Evolutionary conservation across 1,140 invertebrate genomes (phyloP).

Genomic region (Macrosteles quadrilineatus): DNA sequence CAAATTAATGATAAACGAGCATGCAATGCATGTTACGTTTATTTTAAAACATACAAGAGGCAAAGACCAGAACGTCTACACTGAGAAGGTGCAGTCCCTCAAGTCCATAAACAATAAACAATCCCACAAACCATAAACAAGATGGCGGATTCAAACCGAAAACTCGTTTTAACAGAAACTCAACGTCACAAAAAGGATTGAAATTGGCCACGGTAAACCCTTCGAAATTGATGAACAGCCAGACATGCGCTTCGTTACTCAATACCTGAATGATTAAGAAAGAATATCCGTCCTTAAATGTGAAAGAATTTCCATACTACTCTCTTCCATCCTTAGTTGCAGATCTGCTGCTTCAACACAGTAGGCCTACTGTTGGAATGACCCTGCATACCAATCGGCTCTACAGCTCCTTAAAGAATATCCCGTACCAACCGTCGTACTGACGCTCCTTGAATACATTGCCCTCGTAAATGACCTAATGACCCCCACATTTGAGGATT

Average conservation of each 20-base stretch:
- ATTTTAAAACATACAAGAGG: no score
- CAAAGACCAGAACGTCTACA: no score
- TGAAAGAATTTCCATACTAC: neutral
- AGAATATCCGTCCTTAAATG: neutral
- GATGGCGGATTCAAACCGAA: neutral
- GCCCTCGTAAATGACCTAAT: neutral
- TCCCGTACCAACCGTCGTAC: neutral
- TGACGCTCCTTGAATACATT: neutral
- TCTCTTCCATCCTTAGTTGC: neutral
- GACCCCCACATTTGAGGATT: neutral
- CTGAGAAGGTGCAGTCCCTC: no score
- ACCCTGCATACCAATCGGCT: neutral
- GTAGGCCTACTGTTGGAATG: neutral
- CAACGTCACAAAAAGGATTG: neutral
- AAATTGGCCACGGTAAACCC: no score
- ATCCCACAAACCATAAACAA: no score
- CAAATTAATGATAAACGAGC: no score
- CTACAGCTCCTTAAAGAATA: neutral
- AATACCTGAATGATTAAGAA: neutral
- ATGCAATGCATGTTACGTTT: no score
- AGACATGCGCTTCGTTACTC: constrained; percentile 5
- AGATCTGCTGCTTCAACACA: neutral
- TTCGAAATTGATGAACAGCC: constrained; percentile 7
- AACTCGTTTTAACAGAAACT: neutral
- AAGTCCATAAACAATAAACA: no score